Conservation (phyloP, 2,888 invertebrate genomes). For the Deilephila porcellus region DNA sequence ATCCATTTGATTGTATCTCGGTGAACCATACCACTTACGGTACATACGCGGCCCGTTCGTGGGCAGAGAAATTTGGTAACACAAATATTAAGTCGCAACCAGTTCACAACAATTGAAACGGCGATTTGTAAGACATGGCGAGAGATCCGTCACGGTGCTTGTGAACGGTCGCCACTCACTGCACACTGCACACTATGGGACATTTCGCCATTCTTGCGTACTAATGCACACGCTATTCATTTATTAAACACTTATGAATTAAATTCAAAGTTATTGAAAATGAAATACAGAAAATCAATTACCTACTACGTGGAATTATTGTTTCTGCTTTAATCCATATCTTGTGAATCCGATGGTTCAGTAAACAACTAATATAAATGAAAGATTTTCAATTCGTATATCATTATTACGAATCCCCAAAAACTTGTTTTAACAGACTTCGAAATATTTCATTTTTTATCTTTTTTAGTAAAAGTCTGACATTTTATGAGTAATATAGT, state of each 20-base stretch:
- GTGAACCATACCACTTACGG: conserved; percentile 69
- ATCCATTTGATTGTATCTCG: conserved; percentile 73
- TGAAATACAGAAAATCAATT: not conserved
- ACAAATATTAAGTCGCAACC: conserved; percentile 70
- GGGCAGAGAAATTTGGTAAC: conserved; percentile 76
- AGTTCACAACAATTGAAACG: conserved; percentile 70
- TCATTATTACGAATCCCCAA: too few relatives aligned
- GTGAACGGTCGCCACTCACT: conserved; percentile 32
- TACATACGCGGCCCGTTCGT: conserved; percentile 61
- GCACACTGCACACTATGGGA: conserved; percentile 11
- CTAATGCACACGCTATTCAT: not conserved
- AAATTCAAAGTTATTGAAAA: not conserved
- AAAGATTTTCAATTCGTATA: not conserved
- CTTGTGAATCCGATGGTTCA: not conserved
- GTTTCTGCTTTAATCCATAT: not conserved
- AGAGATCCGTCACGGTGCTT: conserved; percentile 64
- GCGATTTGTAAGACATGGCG: conserved; percentile 65
- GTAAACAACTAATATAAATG: not conserved
- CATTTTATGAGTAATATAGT: too few relatives aligned
- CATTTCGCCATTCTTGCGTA: conserved; percentile 8
- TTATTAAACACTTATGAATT: not conserved
- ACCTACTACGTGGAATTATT: not conserved
- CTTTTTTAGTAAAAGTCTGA: too few relatives aligned
- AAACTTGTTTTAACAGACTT: too few relatives aligned
- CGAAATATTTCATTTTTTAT: too few relatives aligned